Base-by-base conservation (phyloP, 2,888 invertebrate species). In the Ethmia dodecea region DNA sequence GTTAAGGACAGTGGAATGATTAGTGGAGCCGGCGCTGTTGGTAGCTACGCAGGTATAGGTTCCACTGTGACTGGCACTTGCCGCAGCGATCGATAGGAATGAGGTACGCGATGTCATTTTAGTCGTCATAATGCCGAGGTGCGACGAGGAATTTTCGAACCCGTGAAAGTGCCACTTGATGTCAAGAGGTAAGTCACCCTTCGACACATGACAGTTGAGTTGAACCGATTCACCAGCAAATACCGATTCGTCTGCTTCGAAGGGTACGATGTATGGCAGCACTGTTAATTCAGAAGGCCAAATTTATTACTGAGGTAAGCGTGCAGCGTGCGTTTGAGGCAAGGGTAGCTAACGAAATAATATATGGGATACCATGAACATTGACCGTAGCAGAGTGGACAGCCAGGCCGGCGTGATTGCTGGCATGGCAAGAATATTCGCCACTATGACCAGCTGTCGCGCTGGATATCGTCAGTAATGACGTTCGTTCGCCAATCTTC, bases 101-200 rank as follows among this genome's bases (percentile, higher is more conserved):
- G 93, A 93, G 50, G 90, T 79, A 45, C 90, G 89, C 48, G 89
- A 89, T 34, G 89, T 89, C 86, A 90, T 89, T 86, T 89, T 89
- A 32, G 88, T 88, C 29, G 90, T 89, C 52, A 88, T 81, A 49
- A 91, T 88, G 58, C 90, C 90, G 53, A 88, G 83, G 55, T 89
- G 90, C 64, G 80, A 88, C 62, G 78, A 88, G 44, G 63, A 62
- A 52, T 81, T 81, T 69, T 88, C 88, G 47, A 87, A 79, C 38
- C 91, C 92, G 70, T 93, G 91, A 57, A 93, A 91, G 49, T 89
- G 89, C 94, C 94, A 94, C 43, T 88, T 87, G 46, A 94, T 91
- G 47, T 89, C 88, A 46, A 94, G 83, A 6, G 94, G 94, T 46
- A 91, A 77, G 73, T 94, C 94, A 33, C 94, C 93, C 69, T 91